Evolutionary conservation across 2,888 invertebrate genomes (phyloP), one percentile per base, ranked within the genome.

Genomic region (Nymphalis urticae): DNA sequence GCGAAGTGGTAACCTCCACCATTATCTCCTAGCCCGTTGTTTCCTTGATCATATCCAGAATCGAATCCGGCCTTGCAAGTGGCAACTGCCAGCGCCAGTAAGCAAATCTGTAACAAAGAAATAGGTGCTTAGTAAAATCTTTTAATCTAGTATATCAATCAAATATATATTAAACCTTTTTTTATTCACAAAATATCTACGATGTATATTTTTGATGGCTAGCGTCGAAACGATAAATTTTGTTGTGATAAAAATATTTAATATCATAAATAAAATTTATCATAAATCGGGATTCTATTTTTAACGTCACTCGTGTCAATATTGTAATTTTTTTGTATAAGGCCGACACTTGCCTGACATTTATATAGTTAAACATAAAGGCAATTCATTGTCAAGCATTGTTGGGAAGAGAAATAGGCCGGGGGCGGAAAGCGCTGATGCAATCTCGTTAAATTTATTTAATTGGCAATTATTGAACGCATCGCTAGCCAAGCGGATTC

Each of bases 11-110:
- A 77, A 0, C 77, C 73, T 16, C 74, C 73, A 21, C 72, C 71
- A 51, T 62, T 62, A 50, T 70, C 74, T 4, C 70, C 73, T 48
- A 72, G 59, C 66, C 81, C 79, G 48, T 81, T 79, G 48, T 82
- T 82, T 21, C 80, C 84, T 70, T 76, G 74, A 32, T 75, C 76
- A 62, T 73, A 69, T 21, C 84, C 76, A 59, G 75, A 73, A 66
- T 82, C 84, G 17, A 75, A 75, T 62, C 90, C 87, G 75, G 91
- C 92, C 80, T 85, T 85, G 86, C 90, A 87, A 72, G 84, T 81
- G 81, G 90, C 91, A 78, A 88, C 87, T 81, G 87, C 90, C 84
- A 92, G 79, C 70, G 79, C 80, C 75, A 92, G 78, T 78, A 91
- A 79, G 86, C 87, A 90, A 72, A 91, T 83, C 92, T 92, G 85